Base-by-base conservation (phyloP, 1,140 invertebrate genomes). In the Drosophila bocqueti region DNA sequence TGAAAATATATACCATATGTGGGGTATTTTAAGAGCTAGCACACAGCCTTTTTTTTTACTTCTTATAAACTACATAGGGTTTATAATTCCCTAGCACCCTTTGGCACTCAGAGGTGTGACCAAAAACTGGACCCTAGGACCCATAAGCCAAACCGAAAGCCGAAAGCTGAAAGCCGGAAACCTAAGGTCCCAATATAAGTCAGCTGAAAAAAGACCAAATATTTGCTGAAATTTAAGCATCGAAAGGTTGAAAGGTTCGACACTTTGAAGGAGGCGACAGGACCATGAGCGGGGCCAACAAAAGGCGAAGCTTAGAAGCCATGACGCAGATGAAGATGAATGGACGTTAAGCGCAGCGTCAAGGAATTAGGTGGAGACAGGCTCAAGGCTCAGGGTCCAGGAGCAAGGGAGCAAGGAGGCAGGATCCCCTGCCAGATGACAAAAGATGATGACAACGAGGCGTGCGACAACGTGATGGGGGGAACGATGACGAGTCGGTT, bases 291-390 rank as follows among this genome's bases (percentile, higher is more conserved):
- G n/a, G 16, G 45, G 50, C 43, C 15, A 58, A 66, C 60, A 65
- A 62, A 50, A 57, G 54, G 29, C 43, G 59, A 65, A 76, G 83
- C 79, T 82, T 82, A 76, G 69, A 82, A 86, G 83, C 78, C 75
- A 79, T 65, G 74, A 61, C 38, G 64, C 43, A 81, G 78, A 85
- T 85, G 82, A 87, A 85, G 85, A 89, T 90, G 84, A 89, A 80
- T 80, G 78, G 78, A 73, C 69, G 69, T 68, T 75, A 80, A 75
- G 83, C 77, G 78, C 81, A 68, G 74, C 86, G 67, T 68, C 72
- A 75, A 90, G 74, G 81, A 90, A 89, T 89, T 89, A 84, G 80
- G 72, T 83, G 74, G 46, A 67, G 73, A 71, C 67, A 67, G 62
- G 45, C 68, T 36, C 29, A 59, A 67, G 62, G 45, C 68, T 36